phyloP scores from a whole-genome alignment of 2,797 vertebrate species.

The Carapus acus region DNA sequence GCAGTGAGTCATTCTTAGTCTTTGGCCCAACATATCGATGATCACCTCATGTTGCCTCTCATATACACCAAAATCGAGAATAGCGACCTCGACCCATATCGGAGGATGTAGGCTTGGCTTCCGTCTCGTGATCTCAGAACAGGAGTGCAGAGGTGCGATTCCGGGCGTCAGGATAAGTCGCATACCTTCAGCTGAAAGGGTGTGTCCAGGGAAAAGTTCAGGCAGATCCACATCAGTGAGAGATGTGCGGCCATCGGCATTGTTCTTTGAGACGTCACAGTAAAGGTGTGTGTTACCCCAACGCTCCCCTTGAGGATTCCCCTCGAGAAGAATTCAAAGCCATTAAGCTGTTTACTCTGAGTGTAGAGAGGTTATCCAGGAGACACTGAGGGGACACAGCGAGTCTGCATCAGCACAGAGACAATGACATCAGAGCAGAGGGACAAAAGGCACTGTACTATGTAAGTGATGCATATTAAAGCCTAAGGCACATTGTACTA shows the following conservation, averaged over 20 bases:
- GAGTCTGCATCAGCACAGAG: background rate
- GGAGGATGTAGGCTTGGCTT: constrained; percentile 34
- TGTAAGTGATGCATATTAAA: no score
- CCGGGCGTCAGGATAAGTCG: constrained; percentile 10
- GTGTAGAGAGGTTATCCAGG: constrained; percentile 25
- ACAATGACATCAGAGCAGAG: constrained; percentile 15
- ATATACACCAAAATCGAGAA: no score
- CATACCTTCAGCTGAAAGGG: constrained; percentile 24
- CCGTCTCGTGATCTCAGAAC: constrained; percentile 18
- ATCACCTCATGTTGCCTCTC: no score
- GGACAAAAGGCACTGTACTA: constrained; percentile 7
- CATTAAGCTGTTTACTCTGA: constrained; percentile 32
- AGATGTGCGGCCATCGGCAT: constrained; percentile 29
- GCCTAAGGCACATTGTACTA: no score
- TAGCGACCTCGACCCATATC: constrained; percentile 3
- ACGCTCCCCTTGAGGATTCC: constrained; percentile 3
- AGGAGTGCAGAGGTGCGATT: constrained; percentile 37
- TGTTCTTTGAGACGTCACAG: background rate
- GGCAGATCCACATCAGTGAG: constrained; percentile 23
- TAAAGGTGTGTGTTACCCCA: background rate
- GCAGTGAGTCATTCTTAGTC: no score
- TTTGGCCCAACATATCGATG: no score
- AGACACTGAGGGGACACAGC: constrained; percentile 8
- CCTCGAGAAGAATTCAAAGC: constrained; percentile 1
- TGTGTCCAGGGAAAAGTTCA: constrained; percentile 39